Conservation (phyloP, 2,797 vertebrate genomes). For the Hippoglossus hippoglossus region DNA sequence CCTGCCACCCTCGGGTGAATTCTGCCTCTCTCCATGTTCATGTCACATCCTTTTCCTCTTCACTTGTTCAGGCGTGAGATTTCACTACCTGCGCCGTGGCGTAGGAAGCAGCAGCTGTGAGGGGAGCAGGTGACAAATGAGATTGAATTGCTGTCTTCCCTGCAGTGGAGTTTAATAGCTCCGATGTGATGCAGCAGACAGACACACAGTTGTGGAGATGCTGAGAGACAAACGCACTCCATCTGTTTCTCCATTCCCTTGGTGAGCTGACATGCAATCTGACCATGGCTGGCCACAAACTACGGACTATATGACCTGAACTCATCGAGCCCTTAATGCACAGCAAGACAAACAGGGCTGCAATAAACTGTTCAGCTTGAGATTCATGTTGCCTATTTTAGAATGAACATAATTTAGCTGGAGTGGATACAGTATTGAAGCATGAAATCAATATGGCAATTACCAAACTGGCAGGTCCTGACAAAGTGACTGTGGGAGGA, state of each 20-base stretch:
- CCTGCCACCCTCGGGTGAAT: not conserved
- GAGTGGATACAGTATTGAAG: not conserved
- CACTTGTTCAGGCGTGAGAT: constrained; percentile 29
- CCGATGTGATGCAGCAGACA: constrained; percentile 16
- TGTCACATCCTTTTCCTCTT: constrained; percentile 21
- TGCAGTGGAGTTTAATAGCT: constrained; percentile 20
- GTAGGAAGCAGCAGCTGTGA: constrained; percentile 21
- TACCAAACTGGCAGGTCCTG: not conserved
- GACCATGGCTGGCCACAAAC: not conserved
- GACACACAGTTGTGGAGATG: not conserved
- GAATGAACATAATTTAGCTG: not conserved
- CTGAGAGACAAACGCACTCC: not conserved
- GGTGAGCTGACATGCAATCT: not conserved
- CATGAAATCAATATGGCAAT: constrained; percentile 8
- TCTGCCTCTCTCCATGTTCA: not conserved
- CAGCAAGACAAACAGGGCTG: constrained; percentile 1
- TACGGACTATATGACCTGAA: not conserved
- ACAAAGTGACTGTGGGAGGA: not conserved
- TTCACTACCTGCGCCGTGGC: not conserved
- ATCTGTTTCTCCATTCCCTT: constrained; percentile 12
- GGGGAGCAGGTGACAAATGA: constrained; percentile 54
- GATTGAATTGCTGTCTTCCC: constrained; percentile 70
- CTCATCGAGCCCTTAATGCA: not conserved
- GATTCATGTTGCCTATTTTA: not conserved
- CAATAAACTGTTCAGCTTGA: not conserved